Conservation (phyloP, 2,113 vertebrate species). For the Telmatochromis sp. region DNA sequence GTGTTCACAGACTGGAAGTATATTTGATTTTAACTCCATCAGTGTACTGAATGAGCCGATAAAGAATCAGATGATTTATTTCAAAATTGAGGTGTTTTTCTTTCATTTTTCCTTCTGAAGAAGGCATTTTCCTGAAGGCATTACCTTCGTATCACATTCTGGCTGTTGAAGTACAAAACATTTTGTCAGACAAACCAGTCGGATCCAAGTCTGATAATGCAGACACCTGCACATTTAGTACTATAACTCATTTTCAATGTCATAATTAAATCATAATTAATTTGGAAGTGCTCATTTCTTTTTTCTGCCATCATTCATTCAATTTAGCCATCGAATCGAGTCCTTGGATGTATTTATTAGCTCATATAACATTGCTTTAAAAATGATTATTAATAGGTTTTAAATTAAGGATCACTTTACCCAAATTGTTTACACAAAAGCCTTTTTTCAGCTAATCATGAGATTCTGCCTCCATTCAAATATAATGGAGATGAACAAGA, state of each 20-base stretch:
- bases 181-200: neutral
- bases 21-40: conserved; percentile 1
- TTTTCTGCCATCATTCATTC: neutral
- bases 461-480: neutral
- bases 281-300: neutral
- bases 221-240: neutral
- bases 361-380: neutral
- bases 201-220: neutral
- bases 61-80: neutral
- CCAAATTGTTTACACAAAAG: neutral
- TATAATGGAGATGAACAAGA: neutral
- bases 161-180: neutral
- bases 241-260: neutral
- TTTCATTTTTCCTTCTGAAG: neutral
- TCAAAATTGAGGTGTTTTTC: neutral
- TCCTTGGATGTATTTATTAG: neutral
- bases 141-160: neutral
- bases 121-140: neutral
- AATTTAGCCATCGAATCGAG: neutral
- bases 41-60: neutral
- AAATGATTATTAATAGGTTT: neutral
- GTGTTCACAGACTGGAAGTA: conserved; percentile 7
- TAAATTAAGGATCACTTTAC: neutral
- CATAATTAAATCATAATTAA: neutral
- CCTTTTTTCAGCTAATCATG: neutral